phyloP scores from a whole-genome alignment of 2,113 vertebrate genomes.

The Brachypteracias leptosomus region DNA sequence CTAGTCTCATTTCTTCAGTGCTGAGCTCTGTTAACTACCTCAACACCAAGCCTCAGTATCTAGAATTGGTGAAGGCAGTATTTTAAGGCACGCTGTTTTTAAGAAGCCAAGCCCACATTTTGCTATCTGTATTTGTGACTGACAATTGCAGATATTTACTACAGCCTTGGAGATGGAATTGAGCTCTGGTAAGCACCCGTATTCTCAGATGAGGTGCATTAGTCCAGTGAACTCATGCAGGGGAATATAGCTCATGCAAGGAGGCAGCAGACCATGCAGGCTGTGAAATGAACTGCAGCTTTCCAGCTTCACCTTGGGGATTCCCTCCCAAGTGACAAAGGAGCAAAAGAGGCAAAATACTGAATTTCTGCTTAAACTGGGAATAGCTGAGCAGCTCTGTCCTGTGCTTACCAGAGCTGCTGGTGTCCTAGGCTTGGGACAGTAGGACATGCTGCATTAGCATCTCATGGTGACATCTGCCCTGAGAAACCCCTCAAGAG shows the following conservation, averaged over 20 bases:
- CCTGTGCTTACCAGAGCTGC: neutral
- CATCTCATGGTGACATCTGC: neutral
- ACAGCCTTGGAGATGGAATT: neutral
- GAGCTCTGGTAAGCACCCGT: neutral
- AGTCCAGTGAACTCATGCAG: neutral
- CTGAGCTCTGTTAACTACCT: slow-evolving; percentile 29
- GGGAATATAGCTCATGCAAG: neutral
- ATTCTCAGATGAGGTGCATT: slow-evolving; percentile 18
- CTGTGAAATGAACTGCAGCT: slow-evolving; percentile 42
- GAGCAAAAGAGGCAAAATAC: neutral
- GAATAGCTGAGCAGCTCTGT: neutral
- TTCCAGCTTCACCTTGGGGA: slow-evolving; percentile 25
- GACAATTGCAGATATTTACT: slow-evolving; percentile 11
- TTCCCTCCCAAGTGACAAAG: slow-evolving; percentile 16
- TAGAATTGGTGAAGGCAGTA: neutral
- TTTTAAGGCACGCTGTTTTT: neutral
- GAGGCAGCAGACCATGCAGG: slow-evolving; percentile 33
- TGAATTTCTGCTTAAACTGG: neutral
- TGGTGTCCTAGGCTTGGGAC: neutral
- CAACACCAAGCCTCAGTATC: neutral
- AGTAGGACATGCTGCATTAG: neutral
- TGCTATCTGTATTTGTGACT: neutral
- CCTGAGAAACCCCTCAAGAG: neutral
- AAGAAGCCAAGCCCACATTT: neutral
- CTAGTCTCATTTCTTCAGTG: slow-evolving; percentile 14